These are phyloP conservation scores for Schizotus pectinicornis DNA, from an alignment of 2,888 invertebrate genomes.

Conservation along the genomic window DNA sequence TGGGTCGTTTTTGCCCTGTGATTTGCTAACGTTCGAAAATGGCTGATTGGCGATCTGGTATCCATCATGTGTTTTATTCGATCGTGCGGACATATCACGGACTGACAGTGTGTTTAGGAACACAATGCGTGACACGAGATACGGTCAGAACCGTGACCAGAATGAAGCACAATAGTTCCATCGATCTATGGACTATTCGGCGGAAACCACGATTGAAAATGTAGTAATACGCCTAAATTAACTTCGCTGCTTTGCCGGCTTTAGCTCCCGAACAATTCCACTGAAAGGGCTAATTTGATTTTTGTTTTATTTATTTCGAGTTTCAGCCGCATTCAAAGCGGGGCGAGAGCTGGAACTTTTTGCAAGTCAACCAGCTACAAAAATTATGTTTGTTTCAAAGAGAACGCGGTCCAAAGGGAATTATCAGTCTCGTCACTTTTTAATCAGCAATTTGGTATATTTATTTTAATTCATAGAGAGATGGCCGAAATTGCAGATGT, in stretches of 20 bases:
- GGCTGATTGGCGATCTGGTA: conserved; percentile 14
- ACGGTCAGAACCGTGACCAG: conserved; percentile 54
- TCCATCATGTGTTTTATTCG: conserved; percentile 37
- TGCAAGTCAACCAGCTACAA: background rate
- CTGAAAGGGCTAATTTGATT: conserved; percentile 47
- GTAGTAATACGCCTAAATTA: conserved; percentile 53
- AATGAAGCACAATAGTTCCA: conserved; percentile 50
- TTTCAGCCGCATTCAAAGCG: conserved; percentile 10
- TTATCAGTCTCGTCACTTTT: background rate
- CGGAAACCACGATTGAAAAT: conserved; percentile 53
- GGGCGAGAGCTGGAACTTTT: background rate
- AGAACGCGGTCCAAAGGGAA: conserved; percentile 12
- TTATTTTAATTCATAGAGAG: background rate
- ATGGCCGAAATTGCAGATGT: conserved; percentile 16
- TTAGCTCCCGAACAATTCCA: conserved; percentile 38
- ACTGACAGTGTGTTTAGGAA: conserved; percentile 53
- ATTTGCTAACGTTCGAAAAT: background rate
- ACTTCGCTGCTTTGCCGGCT: conserved; percentile 48
- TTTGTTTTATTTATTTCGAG: conserved; percentile 40
- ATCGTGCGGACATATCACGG: conserved; percentile 53
- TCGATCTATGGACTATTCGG: conserved; percentile 51
- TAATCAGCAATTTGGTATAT: background rate
- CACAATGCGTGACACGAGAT: conserved; percentile 54
- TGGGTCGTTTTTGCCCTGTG: too few relatives aligned
- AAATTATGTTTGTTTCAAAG: background rate